Base-by-base conservation (phyloP, 2,888 invertebrate genomes). In the Pachycephus smyrnensis region DNA sequence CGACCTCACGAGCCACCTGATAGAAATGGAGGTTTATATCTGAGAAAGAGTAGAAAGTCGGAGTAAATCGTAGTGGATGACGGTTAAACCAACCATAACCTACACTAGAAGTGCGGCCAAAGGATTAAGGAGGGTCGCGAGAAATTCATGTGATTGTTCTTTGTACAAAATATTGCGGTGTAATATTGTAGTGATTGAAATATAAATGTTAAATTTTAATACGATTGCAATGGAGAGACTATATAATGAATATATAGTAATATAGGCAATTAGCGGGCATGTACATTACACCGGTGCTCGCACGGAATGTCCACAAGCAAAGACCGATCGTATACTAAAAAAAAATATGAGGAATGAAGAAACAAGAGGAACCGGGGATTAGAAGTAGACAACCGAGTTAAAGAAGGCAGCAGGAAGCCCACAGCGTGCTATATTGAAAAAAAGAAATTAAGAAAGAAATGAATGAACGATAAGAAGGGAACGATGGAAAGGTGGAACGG, bases 91-190 rank as follows among this genome's bases (percentile, higher is more conserved):
- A 68, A 78, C 68, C 76, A 73, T 68, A 37, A 78, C 73, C n/a
- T 73, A 40, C 76, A 73, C 74, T 77, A 68, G 74, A 74, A 31
- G 73, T 31, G 73, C 77, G 68, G 40, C 55, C 36, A 40, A 80
- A 69, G 73, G 81, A 79, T 77, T 77, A 73, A 82, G 83, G 79
- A 82, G 84, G 86, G 85, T 84, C 85, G 88, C 83, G 84, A 85
- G 83, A 89, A 91, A 90, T 91, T 91, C 90, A 93, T 94, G 94
- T 94, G 94, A 94, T 94, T 93, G 93, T 93, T 93, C 93, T 93
- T 92, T 94, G 94, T 94, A 94, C 94, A 94, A 93, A 93, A 93
- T 93, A 89, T 90, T 89, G 90, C 89, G 91, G 89, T 91, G 91
- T 91, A 91, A 91, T 90, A 91, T 91, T 91, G 91, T 91, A 91